Conservation (phyloP, 2,113 vertebrate species). For the Eptatretus burgeri region DNA sequence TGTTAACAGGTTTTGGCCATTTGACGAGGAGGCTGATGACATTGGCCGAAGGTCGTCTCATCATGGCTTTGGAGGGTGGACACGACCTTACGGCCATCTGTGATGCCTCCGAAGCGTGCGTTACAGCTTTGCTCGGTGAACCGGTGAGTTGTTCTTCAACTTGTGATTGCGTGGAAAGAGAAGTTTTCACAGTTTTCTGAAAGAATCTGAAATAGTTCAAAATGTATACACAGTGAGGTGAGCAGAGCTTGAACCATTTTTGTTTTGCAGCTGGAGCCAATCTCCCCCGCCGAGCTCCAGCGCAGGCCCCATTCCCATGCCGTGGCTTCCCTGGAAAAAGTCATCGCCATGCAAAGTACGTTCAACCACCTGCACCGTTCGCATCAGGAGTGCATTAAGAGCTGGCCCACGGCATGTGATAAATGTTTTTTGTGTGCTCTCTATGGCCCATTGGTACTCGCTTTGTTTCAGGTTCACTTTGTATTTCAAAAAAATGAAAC, state of each 20-base stretch:
- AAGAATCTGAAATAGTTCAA: too few species aligned
- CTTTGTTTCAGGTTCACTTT: too few species aligned
- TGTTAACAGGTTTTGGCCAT: constrained; percentile 44
- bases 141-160: constrained; percentile 22
- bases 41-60: constrained; percentile 39
- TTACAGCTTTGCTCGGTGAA: constrained; percentile 44
- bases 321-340: constrained; percentile 32
- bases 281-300: constrained; percentile 33
- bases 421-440: too few species aligned
- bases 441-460: too few species aligned
- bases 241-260: not conserved
- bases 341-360: constrained; percentile 59
- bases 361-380: constrained; percentile 8
- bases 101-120: constrained; percentile 54
- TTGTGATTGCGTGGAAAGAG: not conserved
- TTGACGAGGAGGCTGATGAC: constrained; percentile 69
- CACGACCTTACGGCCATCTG: constrained; percentile 61
- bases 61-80: constrained; percentile 51
- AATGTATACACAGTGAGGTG: not conserved
- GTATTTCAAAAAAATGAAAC: too few species aligned
- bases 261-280: constrained; percentile 28
- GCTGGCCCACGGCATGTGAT: too few species aligned
- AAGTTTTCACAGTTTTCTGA: too few species aligned
- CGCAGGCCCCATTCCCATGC: constrained; percentile 46
- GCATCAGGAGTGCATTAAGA: too few species aligned